A percentile compares a stretch with the other conserved stretches of the same genome.
Conservation (phyloP, 2,888 invertebrate species). For the Drosophila subsilvestris region DNA sequence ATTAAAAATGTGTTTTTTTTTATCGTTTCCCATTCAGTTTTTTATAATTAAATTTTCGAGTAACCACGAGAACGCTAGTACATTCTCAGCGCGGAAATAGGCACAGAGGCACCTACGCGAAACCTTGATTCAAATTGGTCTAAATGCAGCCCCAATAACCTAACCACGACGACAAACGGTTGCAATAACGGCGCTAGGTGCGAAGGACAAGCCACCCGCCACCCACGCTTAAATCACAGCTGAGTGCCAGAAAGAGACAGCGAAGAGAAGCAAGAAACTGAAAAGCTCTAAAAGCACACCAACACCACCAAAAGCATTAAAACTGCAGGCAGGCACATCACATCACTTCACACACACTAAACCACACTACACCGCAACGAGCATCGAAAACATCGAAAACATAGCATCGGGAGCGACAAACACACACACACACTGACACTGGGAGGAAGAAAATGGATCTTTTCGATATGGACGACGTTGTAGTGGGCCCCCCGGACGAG, state of each 20-base stretch:
- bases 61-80: background rate
- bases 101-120: background rate
- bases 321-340: background rate
- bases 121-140: slow-evolving; percentile 1
- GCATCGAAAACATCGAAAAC: too few species aligned
- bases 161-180: slow-evolving; percentile 5
- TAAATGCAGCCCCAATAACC: background rate
- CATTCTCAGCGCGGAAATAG: background rate
- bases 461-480: slow-evolving; percentile 80
- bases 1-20: background rate
- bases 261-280: background rate
- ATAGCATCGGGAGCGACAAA: background rate
- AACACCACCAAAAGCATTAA: background rate
- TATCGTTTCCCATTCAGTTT: background rate
- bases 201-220: slow-evolving; percentile 23
- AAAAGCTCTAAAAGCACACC: background rate
- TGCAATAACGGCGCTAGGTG: slow-evolving; percentile 4
- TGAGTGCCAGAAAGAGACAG: slow-evolving; percentile 11
- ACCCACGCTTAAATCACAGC: slow-evolving; percentile 10
- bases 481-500: slow-evolving; percentile 66
- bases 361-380: too few species aligned
- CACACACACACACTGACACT: background rate
- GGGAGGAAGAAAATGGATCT: slow-evolving; percentile 68
- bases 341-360: background rate
- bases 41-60: background rate